These are phyloP conservation scores for Rhineura floridana DNA, from an alignment of 2,113 vertebrate genomes.

Conservation along the genomic window DNA sequence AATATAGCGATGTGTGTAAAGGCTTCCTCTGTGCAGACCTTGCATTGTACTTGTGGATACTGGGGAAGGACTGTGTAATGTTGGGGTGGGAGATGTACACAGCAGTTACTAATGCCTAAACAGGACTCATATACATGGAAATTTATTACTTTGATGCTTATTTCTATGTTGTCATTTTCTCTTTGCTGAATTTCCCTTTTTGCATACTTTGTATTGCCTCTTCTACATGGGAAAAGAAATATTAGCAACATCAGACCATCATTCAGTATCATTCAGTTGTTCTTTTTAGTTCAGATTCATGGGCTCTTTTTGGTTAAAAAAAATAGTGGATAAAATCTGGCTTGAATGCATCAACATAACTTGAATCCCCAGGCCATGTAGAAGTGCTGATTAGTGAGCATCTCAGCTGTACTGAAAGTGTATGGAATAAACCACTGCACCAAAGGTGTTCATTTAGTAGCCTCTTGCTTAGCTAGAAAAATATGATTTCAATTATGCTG, in stretches of 20 bases:
- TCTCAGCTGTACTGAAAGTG: constrained; percentile 20
- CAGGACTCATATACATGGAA: neutral
- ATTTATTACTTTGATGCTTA: neutral
- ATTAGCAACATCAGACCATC: neutral
- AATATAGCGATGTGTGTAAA: too few relatives aligned
- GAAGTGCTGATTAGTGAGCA: constrained; percentile 51
- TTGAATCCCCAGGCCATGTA: constrained; percentile 31
- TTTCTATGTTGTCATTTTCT: neutral
- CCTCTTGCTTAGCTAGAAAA: constrained; percentile 51
- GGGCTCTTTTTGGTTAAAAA: neutral
- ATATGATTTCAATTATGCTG: constrained; percentile 51
- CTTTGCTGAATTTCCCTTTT: neutral
- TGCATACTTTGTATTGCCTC: neutral
- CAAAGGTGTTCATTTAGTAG: constrained; percentile 51
- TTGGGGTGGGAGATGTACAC: too few relatives aligned
- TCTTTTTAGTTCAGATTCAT: neutral
- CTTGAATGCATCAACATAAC: constrained; percentile 33
- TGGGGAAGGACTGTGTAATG: too few relatives aligned
- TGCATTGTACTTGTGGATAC: too few relatives aligned
- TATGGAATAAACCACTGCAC: constrained; percentile 48
- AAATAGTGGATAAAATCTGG: constrained; percentile 7
- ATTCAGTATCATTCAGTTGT: neutral
- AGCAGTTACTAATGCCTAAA: too few relatives aligned
- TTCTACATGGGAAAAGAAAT: neutral
- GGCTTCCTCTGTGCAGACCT: too few relatives aligned